Conservation (phyloP, 2,888 invertebrate genomes). For the Eurois occulta region DNA sequence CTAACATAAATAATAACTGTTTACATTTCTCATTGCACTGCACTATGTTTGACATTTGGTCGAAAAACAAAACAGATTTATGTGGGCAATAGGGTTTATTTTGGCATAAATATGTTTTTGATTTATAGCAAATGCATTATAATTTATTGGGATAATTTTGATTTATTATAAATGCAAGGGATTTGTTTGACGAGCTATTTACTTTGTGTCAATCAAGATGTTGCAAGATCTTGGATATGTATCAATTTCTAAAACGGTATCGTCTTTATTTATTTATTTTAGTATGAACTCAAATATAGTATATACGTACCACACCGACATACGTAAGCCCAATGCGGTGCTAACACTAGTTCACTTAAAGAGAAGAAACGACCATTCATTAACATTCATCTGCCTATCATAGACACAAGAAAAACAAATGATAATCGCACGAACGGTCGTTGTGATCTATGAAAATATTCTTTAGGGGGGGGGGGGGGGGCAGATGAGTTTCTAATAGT, state of each 20-base stretch:
- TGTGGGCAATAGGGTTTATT: slow-evolving; percentile 45
- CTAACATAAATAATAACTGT: slow-evolving; percentile 70
- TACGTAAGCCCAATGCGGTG: neutral
- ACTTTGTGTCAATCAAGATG: slow-evolving; percentile 30
- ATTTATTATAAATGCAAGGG: slow-evolving; percentile 49
- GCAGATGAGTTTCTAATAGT: neutral
- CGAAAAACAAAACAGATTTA: slow-evolving; percentile 65
- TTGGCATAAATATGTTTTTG: slow-evolving; percentile 51
- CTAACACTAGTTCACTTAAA: neutral
- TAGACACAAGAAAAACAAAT: neutral
- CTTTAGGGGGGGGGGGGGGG: neutral
- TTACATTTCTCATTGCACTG: slow-evolving; percentile 65
- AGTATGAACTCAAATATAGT: slow-evolving; percentile 6
- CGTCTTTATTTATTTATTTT: slow-evolving; percentile 30
- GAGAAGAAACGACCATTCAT: neutral
- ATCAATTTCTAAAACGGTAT: slow-evolving; percentile 38
- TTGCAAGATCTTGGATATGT: slow-evolving; percentile 30
- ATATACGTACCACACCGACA: neutral
- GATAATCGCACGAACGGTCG: neutral
- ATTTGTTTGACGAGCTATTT: slow-evolving; percentile 32
- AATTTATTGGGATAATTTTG: slow-evolving; percentile 55
- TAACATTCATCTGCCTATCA: neutral
- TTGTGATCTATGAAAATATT: neutral
- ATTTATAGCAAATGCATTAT: slow-evolving; percentile 62
- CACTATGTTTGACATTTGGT: slow-evolving; percentile 68